A percentile compares a stretch with the other conserved stretches of the same genome.
Evolutionary conservation across 2,113 vertebrate genomes (phyloP).

Genomic region (Bagarius yarrelli): DNA sequence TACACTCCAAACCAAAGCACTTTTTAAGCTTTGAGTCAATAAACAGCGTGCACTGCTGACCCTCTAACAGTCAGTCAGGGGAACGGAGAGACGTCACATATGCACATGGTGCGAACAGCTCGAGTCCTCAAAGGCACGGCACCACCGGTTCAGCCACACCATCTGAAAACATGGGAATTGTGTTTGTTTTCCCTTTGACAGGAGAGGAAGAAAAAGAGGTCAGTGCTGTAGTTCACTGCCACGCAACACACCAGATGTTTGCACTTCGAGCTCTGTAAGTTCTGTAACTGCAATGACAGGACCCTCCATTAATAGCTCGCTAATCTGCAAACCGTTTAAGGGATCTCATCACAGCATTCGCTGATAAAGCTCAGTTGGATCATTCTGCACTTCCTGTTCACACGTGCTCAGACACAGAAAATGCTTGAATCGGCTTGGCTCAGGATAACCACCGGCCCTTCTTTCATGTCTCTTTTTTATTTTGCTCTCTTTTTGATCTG

Average conservation of each 20-base stretch:
- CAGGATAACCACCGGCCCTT: slow-evolving; percentile 9
- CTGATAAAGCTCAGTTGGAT: slow-evolving; percentile 33
- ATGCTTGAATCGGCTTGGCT: slow-evolving; percentile 3
- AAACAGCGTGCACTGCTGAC: slow-evolving; percentile 46
- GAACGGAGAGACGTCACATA: slow-evolving; percentile 40
- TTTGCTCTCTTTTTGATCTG: slow-evolving; percentile 32
- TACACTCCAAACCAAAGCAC: slow-evolving; percentile 42
- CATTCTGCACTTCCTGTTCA: slow-evolving; percentile 26
- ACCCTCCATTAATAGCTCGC: slow-evolving; percentile 31
- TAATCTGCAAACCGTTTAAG: slow-evolving; percentile 22
- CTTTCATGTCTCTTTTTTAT: slow-evolving; percentile 39
- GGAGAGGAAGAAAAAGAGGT: slow-evolving; percentile 51
- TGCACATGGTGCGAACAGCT: background rate
- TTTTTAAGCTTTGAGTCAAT: slow-evolving; percentile 48
- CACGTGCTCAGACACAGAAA: slow-evolving; percentile 8
- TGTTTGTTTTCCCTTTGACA: slow-evolving; percentile 57
- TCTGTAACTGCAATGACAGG: slow-evolving; percentile 25
- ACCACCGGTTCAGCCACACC: slow-evolving; percentile 27
- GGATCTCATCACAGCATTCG: background rate
- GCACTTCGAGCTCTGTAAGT: slow-evolving; percentile 38
- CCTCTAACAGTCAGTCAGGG: slow-evolving; percentile 35
- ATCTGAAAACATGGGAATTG: slow-evolving; percentile 45
- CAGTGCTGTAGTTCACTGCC: slow-evolving; percentile 45
- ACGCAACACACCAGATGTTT: slow-evolving; percentile 55
- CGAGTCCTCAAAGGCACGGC: slow-evolving; percentile 27